Evolutionary conservation across 2,113 vertebrate genomes (phyloP).

Genomic region (Albula glossodonta): DNA sequence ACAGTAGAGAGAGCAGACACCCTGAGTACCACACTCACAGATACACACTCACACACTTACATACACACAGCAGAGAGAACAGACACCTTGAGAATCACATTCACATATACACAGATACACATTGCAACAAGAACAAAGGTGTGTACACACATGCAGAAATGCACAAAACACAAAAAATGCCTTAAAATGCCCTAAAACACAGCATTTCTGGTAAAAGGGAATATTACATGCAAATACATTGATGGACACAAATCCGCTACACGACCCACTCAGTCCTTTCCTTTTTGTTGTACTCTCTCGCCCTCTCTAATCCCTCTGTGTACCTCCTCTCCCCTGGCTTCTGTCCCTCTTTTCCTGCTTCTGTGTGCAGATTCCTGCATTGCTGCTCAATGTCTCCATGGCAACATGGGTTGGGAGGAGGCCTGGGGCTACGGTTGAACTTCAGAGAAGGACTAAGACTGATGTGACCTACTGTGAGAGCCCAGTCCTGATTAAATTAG

Average conservation of each 20-base stretch:
- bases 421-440: neutral
- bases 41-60: neutral
- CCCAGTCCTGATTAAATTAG: neutral
- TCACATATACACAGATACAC: neutral
- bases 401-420: conserved; percentile 7
- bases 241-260: neutral
- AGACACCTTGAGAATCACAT: too few species aligned
- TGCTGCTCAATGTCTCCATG: conserved; percentile 18
- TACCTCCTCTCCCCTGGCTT: neutral
- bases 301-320: neutral
- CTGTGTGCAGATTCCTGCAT: conserved; percentile 8
- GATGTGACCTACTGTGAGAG: neutral
- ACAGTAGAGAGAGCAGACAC: neutral
- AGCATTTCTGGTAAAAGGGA: too few species aligned
- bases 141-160: too few species aligned
- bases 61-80: too few species aligned
- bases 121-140: too few species aligned
- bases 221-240: neutral
- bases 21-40: neutral
- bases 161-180: too few species aligned
- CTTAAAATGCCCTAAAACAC: too few species aligned
- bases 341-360: neutral
- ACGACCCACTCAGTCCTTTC: neutral
- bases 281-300: neutral
- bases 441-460: neutral